These are phyloP conservation scores for Anas georgica DNA, from an alignment of 2,797 vertebrate species.

Conservation along the genomic window DNA sequence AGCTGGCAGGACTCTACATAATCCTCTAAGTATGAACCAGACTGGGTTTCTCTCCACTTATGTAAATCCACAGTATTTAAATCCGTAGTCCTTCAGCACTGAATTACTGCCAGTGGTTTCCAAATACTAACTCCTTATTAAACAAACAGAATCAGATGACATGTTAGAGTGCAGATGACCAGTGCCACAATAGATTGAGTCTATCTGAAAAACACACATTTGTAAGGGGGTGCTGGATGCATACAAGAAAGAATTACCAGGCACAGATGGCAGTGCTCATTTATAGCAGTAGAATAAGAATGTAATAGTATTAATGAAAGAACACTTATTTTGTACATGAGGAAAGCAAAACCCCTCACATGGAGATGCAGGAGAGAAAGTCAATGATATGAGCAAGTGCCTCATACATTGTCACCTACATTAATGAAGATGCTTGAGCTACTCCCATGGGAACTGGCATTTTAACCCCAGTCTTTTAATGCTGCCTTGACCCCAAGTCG, in stretches of 20 bases:
- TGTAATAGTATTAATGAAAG: background rate
- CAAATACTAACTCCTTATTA: constrained; percentile 34
- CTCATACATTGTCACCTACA: background rate
- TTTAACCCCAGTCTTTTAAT: background rate
- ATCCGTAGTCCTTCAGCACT: background rate
- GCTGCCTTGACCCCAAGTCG: background rate
- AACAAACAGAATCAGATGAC: constrained; percentile 26
- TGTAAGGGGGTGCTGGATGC: background rate
- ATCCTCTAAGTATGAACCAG: background rate
- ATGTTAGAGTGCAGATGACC: background rate
- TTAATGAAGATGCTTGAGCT: background rate
- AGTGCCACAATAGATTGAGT: background rate
- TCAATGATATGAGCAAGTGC: background rate
- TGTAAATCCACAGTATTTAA: constrained; percentile 8
- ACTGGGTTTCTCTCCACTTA: constrained; percentile 15
- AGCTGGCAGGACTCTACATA: background rate
- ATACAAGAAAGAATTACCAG: constrained; percentile 11
- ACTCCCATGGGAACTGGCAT: background rate
- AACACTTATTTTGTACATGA: background rate
- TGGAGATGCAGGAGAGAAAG: background rate
- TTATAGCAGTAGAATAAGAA: background rate
- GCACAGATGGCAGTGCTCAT: background rate
- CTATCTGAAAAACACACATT: constrained; percentile 1
- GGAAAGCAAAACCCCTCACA: background rate
- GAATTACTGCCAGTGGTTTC: constrained; percentile 18